These are phyloP conservation scores for Matsumyia berberina DNA, from an alignment of 2,888 invertebrate species.

Conservation along the genomic window DNA sequence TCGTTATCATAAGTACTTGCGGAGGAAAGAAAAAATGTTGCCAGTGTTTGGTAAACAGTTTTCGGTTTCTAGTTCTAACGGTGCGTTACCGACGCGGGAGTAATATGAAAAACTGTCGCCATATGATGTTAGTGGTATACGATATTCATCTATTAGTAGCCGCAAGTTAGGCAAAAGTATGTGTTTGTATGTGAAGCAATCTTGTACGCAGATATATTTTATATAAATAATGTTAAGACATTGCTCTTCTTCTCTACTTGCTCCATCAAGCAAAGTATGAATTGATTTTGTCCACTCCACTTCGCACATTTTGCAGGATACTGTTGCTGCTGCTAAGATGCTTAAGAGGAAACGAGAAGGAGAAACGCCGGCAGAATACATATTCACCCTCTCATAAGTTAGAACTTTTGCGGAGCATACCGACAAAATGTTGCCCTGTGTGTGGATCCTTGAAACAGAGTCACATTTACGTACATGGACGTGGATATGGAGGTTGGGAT, in stretches of 20 bases:
- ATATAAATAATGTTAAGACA: conserved; percentile 49
- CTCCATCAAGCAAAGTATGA: conserved; percentile 72
- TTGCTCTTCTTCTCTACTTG: conserved; percentile 64
- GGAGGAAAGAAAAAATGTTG: background rate
- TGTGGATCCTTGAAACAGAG: conserved; percentile 75
- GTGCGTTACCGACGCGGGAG: background rate
- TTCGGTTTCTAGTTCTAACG: background rate
- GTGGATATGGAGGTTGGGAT: conserved; percentile 74
- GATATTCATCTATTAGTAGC: conserved; percentile 14
- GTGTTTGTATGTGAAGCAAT: conserved; percentile 9
- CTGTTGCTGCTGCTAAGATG: conserved; percentile 69
- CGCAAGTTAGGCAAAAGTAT: conserved; percentile 3
- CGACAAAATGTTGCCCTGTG: conserved; percentile 73
- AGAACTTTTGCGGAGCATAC: conserved; percentile 73
- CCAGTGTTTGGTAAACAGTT: background rate
- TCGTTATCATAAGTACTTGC: background rate
- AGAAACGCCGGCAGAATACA: conserved; percentile 59
- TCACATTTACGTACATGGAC: conserved; percentile 75
- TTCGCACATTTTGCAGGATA: conserved; percentile 72
- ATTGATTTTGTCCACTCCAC: conserved; percentile 77
- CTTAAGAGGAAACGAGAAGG: conserved; percentile 72
- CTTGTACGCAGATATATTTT: conserved; percentile 1
- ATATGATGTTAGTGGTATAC: conserved; percentile 2
- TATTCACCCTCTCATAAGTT: conserved; percentile 73
- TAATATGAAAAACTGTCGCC: conserved; percentile 11